Evolutionary conservation across 2,888 invertebrate genomes (phyloP).

Genomic region (Galerucella calmariensis): DNA sequence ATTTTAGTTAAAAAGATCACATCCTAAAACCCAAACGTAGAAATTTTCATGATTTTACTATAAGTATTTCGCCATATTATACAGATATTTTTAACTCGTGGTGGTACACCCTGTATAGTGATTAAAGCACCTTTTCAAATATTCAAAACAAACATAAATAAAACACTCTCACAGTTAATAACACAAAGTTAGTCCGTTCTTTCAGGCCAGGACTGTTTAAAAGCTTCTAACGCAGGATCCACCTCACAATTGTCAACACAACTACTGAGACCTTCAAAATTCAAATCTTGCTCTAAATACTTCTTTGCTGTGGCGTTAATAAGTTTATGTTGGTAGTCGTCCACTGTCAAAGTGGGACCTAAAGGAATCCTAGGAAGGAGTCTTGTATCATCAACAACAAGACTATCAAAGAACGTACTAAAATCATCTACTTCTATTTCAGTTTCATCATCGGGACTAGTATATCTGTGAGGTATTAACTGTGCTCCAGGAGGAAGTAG

Average conservation of each 20-base stretch:
- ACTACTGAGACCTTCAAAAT: slow-evolving; percentile 26
- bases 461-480: slow-evolving; percentile 31
- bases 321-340: slow-evolving; percentile 24
- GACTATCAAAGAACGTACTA: slow-evolving; percentile 41
- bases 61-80: too few relatives aligned
- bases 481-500: slow-evolving; percentile 46
- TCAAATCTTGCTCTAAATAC: slow-evolving; percentile 31
- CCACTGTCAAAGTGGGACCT: slow-evolving; percentile 38
- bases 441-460: slow-evolving; percentile 20
- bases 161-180: too few relatives aligned
- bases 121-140: too few relatives aligned
- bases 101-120: too few relatives aligned
- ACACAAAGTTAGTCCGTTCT: too few relatives aligned
- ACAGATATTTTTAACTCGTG: too few relatives aligned
- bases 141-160: too few relatives aligned
- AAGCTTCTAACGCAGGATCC: slow-evolving; percentile 34
- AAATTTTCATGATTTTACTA: too few relatives aligned
- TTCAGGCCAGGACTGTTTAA: slow-evolving; percentile 42
- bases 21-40: too few relatives aligned
- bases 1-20: too few relatives aligned
- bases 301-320: slow-evolving; percentile 25
- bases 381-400: slow-evolving; percentile 40
- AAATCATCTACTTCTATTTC: slow-evolving; percentile 36
- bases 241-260: background rate
- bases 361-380: slow-evolving; percentile 40